phyloP scores from a whole-genome alignment of 1,140 invertebrate species.

The Cherax destructor region DNA sequence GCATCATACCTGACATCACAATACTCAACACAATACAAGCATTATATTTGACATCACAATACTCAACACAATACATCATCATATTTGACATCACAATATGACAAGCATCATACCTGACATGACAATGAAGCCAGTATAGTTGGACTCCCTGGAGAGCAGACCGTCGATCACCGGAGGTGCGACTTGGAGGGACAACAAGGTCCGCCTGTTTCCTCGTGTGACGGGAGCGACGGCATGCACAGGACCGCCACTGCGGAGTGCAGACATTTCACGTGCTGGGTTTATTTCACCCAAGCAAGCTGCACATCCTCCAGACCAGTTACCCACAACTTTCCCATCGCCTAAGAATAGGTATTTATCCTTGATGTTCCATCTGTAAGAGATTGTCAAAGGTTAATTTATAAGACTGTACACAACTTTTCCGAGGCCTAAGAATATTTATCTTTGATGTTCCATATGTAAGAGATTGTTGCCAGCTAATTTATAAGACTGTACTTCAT shows the following conservation, averaged over 20 bases:
- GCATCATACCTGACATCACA: conserved; percentile 62
- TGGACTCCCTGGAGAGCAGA: conserved; percentile 58
- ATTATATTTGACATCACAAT: no score
- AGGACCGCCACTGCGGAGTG: conserved; percentile 17
- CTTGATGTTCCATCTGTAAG: conserved; percentile 53
- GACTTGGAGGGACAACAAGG: conserved; percentile 41
- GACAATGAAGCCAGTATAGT: conserved; percentile 70
- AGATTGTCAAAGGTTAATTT: not conserved
- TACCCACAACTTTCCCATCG: conserved; percentile 60
- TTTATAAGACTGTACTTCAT: no score
- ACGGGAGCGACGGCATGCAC: not conserved
- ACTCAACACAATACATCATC: no score
- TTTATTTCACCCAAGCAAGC: conserved; percentile 43
- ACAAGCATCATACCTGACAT: conserved; percentile 56
- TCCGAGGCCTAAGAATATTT: no score
- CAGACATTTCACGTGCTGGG: conserved; percentile 15
- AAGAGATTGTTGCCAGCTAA: not conserved
- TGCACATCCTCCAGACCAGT: conserved; percentile 61
- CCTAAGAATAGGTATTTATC: conserved; percentile 62
- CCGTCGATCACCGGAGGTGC: conserved; percentile 61
- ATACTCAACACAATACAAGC: not conserved
- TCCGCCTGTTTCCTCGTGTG: conserved; percentile 21
- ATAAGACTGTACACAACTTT: no score
- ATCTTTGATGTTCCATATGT: no score
- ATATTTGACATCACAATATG: not conserved